phyloP scores from a whole-genome alignment of 1,140 invertebrate genomes.

The Teleopsis dalmanni region DNA sequence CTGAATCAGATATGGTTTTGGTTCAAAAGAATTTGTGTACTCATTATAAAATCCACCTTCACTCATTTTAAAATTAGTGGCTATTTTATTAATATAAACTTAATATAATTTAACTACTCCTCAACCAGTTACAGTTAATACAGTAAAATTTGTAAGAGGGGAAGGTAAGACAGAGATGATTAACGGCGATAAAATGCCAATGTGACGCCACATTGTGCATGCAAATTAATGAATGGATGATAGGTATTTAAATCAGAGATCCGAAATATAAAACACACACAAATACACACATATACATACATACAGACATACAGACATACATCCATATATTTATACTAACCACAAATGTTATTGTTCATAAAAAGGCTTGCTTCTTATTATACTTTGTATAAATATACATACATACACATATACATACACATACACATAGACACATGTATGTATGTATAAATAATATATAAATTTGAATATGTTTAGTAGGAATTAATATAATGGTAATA shows the following conservation, averaged over 20 bases:
- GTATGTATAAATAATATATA: too few relatives aligned
- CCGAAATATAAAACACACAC: background rate
- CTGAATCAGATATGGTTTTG: too few relatives aligned
- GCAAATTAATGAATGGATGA: constrained; percentile 35
- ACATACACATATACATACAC: background rate
- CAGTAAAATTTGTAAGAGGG: too few relatives aligned
- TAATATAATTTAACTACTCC: too few relatives aligned
- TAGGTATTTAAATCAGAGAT: background rate
- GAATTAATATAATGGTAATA: background rate
- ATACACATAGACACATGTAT: too few relatives aligned
- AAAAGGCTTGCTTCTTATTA: background rate
- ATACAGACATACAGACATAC: background rate
- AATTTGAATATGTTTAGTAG: too few relatives aligned
- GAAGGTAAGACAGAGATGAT: constrained; percentile 43
- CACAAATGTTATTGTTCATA: background rate
- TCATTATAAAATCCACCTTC: too few relatives aligned
- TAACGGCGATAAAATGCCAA: constrained; percentile 44
- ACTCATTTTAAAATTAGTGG: too few relatives aligned
- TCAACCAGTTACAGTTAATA: too few relatives aligned
- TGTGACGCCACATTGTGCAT: constrained; percentile 44
- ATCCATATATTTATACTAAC: background rate
- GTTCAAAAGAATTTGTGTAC: too few relatives aligned
- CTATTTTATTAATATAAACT: too few relatives aligned
- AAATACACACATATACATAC: background rate
- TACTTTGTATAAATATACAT: background rate